Evolutionary conservation across 2,113 vertebrate species (phyloP).

Genomic region (Chiloscyllium plagiosum): DNA sequence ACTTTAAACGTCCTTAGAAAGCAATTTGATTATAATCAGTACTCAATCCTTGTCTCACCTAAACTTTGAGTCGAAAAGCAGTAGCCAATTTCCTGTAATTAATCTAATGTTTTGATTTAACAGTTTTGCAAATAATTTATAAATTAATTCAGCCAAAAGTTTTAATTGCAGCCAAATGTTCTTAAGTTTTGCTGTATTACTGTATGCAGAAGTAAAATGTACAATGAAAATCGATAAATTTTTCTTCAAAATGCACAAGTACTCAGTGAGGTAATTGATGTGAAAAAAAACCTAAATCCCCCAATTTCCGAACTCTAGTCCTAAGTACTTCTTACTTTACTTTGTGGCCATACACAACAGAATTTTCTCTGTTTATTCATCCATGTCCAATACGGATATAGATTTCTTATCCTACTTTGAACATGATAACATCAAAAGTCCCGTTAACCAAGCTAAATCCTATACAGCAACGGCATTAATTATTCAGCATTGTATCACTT

Average conservation of each 20-base stretch:
- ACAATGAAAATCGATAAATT: not conserved
- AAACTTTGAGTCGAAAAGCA: not conserved
- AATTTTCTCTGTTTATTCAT: not conserved
- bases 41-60: not conserved
- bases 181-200: not conserved
- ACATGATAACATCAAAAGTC: not conserved
- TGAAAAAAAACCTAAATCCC: not conserved
- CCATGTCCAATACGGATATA: not conserved
- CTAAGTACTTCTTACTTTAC: not conserved
- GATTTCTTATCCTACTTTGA: not conserved
- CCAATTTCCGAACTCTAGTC: not conserved
- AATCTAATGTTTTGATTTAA: constrained; percentile 25
- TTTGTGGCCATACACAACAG: not conserved
- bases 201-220: not conserved
- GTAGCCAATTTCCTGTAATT: constrained; percentile 34
- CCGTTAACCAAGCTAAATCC: not conserved
- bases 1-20: not conserved
- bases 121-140: constrained; percentile 1
- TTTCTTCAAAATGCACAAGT: not conserved
- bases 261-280: not conserved
- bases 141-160: constrained; percentile 10
- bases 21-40: constrained; percentile 11
- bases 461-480: not conserved
- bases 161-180: constrained; percentile 23
- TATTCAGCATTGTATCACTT: not conserved